Evolutionary conservation across 2,113 vertebrate genomes (phyloP).

Genomic region (Zapornia atra): DNA sequence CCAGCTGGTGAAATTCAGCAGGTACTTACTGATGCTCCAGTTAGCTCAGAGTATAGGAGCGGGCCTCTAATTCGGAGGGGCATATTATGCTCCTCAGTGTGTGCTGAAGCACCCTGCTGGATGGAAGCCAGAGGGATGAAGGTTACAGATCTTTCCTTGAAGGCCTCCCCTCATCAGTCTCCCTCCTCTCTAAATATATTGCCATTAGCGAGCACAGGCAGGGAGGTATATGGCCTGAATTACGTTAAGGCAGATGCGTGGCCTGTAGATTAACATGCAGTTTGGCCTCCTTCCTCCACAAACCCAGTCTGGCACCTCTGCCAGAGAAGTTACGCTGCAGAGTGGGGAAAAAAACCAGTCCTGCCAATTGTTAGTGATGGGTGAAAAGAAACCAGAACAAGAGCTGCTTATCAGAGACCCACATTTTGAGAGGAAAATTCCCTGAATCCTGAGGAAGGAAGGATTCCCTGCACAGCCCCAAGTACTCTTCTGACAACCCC

Average conservation of each 20-base stretch:
- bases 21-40: neutral
- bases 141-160: neutral
- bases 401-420: constrained; percentile 8
- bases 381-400: neutral
- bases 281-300: neutral
- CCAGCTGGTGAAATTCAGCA: neutral
- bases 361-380: neutral
- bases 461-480: constrained; percentile 3
- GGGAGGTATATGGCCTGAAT: neutral
- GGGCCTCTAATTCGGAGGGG: neutral
- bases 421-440: constrained; percentile 2
- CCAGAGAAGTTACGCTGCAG: neutral
- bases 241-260: neutral
- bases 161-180: neutral
- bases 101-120: neutral
- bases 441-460: constrained; percentile 34
- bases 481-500: neutral
- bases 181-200: neutral
- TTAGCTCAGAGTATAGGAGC: neutral
- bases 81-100: neutral
- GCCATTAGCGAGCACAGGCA: neutral
- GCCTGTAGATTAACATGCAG: neutral
- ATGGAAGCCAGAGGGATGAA: neutral
- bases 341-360: constrained; percentile 35
- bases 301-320: neutral